These are phyloP conservation scores for Coryphaenoides rupestris DNA, from an alignment of 2,113 vertebrate genomes.

Conservation along the genomic window DNA sequence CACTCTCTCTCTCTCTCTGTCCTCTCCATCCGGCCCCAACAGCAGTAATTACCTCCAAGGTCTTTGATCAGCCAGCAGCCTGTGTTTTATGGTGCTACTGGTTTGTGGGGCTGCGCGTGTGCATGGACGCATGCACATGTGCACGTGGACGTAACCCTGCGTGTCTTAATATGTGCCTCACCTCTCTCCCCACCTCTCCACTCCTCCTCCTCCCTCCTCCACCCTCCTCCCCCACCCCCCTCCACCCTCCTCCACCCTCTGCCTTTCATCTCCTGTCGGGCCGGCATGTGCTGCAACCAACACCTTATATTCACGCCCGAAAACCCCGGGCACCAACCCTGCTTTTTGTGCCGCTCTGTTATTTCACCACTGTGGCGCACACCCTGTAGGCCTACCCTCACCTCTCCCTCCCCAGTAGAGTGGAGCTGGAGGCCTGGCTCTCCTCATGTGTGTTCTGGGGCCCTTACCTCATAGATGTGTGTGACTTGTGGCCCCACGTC, in stretches of 20 bases:
- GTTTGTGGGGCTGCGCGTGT: conserved; percentile 28
- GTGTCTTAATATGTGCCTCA: conserved; percentile 19
- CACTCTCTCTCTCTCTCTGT: conserved; percentile 1
- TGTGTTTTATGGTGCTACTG: conserved; percentile 58
- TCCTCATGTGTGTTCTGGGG: conserved; percentile 2
- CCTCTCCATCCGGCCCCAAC: conserved; percentile 29
- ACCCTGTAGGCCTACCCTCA: background rate
- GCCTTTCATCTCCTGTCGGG: conserved; percentile 1
- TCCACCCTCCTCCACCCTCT: conserved; percentile 30
- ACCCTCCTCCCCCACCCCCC: conserved; percentile 8
- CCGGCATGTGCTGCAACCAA: conserved; percentile 15
- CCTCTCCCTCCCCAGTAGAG: background rate
- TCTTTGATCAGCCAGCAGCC: conserved; percentile 56
- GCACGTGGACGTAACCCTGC: background rate
- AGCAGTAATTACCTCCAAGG: conserved; percentile 48
- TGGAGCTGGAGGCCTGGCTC: background rate
- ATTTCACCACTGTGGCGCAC: background rate
- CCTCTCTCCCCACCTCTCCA: conserved; percentile 30
- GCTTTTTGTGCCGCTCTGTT: background rate
- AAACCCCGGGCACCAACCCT: background rate
- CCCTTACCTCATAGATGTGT: conserved; percentile 91
- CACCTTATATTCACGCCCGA: conserved; percentile 6
- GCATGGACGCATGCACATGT: conserved; percentile 10
- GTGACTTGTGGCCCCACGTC: conserved; percentile 91
- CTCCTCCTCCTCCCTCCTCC: no score